phyloP scores from a whole-genome alignment of 2,797 vertebrate species.

The Gallirallus australis region DNA sequence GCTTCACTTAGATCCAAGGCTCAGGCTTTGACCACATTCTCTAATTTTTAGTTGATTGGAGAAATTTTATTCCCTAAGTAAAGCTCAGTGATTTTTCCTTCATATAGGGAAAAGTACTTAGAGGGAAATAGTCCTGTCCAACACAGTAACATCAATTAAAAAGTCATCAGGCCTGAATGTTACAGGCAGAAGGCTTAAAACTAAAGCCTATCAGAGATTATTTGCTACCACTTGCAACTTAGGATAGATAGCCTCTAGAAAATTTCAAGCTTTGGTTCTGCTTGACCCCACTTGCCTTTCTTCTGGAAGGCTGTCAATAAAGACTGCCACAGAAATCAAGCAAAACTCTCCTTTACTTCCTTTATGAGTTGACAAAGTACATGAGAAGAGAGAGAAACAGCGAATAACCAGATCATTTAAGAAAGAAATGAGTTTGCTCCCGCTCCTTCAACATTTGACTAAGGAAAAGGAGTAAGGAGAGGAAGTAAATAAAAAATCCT shows the following conservation, averaged over 20 bases:
- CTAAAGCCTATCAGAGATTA: not conserved
- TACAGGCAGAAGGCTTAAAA: not conserved
- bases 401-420: not conserved
- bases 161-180: not conserved
- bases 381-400: not conserved
- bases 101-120: not conserved
- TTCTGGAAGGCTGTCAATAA: not conserved
- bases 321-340: not conserved
- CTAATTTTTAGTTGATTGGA: not conserved
- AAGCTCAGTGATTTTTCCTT: not conserved
- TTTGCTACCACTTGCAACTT: not conserved
- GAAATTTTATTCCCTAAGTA: not conserved
- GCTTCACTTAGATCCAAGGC: not conserved
- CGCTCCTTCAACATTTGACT: not conserved
- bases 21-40: not conserved
- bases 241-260: not conserved
- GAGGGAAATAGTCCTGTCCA: not conserved
- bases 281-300: not conserved
- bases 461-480: not conserved
- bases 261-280: not conserved
- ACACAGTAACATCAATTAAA: not conserved
- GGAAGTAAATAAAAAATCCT: not conserved
- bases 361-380: not conserved
- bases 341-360: not conserved
- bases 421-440: not conserved